These are phyloP conservation scores for Actinia equina DNA, from an alignment of 64 coral and sea anemone genomes.

Conservation along the genomic window DNA sequence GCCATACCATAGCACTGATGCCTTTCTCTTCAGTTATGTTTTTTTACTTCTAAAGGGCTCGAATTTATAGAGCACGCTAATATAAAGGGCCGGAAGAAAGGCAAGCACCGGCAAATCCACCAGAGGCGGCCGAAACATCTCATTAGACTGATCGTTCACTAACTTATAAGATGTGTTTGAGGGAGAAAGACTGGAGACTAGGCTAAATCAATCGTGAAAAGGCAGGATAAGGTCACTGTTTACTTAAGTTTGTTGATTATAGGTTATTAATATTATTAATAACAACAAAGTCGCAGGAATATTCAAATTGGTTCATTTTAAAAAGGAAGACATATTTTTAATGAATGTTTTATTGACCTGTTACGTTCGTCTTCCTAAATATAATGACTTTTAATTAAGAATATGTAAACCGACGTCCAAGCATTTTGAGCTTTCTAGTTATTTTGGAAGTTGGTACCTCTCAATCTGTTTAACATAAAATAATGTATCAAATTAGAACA, in stretches of 20 bases:
- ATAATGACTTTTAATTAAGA: too few species aligned
- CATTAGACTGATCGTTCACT: background rate
- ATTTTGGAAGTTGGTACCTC: too few species aligned
- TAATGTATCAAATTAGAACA: too few species aligned
- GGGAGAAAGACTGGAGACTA: background rate
- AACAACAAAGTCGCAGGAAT: background rate
- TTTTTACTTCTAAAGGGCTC: background rate
- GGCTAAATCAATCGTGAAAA: background rate
- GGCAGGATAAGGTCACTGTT: background rate
- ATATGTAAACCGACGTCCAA: too few species aligned
- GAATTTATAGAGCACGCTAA: background rate
- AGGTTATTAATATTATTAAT: constrained; percentile 1
- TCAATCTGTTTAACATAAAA: too few species aligned
- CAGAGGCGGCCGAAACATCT: background rate
- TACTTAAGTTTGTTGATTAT: background rate
- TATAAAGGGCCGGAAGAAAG: background rate
- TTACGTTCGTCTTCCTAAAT: background rate
- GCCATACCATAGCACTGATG: background rate
- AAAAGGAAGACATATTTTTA: too few species aligned
- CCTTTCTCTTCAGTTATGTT: background rate
- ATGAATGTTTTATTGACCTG: background rate
- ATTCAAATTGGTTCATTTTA: background rate
- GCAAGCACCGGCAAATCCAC: background rate
- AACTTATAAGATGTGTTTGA: background rate
- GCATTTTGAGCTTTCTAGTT: too few species aligned